Base-by-base conservation (phyloP, 2,797 vertebrate species). In the Gallinago solitaria region DNA sequence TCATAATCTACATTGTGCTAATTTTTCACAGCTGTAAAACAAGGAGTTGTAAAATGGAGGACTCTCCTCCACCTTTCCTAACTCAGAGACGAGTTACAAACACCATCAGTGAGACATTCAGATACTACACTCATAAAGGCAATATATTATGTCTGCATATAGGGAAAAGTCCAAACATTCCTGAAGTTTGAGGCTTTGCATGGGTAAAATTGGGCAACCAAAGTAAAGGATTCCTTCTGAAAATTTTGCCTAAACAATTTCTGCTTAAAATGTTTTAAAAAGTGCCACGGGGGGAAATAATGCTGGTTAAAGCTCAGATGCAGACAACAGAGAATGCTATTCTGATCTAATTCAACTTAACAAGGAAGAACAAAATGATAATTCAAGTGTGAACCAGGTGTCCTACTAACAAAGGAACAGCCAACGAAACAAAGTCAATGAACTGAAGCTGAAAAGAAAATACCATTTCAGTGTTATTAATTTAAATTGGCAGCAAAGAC, bases 71-170 rank as follows among this genome's bases (percentile, higher is more conserved):
- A 19, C 9, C 12, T 10, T 50, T 54, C 23, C 83, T 9, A 19
- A 5, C 19, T 50, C 67, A 69, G 24, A 53, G n/a, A 17, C 16
- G 7, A 2, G 13, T 37, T 37, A 7, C 2, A 4, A 33, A 24
- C 9, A 21, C 12, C 3, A 3, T 3, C 2, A 57, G 19, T 8
- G 24, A 74, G 48, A 25, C 9, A 33, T 6, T 57, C 25, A 15
- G 51, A 27, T 5, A 9, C 32, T 16, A 23, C 64, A 54, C 27
- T 24, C 61, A 51, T 4, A 6, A 57, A 41, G 24, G n/a, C 41
- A n/a, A n/a, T 1, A 30, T 0, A 43, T 6, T 6, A 15, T 2
- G 5, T 25, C 13, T 1, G 1, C 12, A 9, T 6, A 20, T 1
- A 14, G 0, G 0, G 30, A 37, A 41, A 54, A 39, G 56, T 6